Base-by-base conservation (phyloP, 2,113 vertebrate species). In the Erinaceus europaeus region DNA sequence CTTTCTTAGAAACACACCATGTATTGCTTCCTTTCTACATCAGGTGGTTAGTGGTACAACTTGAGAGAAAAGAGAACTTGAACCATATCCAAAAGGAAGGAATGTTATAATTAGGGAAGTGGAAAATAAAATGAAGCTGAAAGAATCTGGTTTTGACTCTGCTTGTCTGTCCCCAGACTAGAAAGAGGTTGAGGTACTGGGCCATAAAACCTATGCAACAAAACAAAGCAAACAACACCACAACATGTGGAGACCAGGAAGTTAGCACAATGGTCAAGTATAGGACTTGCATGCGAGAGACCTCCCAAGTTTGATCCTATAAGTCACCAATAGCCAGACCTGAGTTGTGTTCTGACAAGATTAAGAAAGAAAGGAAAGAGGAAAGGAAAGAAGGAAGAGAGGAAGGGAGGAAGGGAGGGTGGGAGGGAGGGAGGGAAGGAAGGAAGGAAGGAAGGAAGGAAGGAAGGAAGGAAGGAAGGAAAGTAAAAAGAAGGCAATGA, bases 1-100 rank as follows among this genome's bases (percentile, higher is more conserved):
- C 68, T 11, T 86, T 90, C 93, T 94, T 93, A 94, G 93, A 92
- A 90, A 73, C 57, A 7, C 36, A 0, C n/a, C 36, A 6, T 68
- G 44, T 64, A 32, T 75, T 40, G 50, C 90, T 92, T 90, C 92
- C 86, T 87, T 69, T 75, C 86, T 32, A 40, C 79, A 44, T 62
- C 92, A 93, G 93, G 92, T 94, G 88, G 48, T 67, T n/a, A 74
- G 82, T 13, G 9, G 0, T 21, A 6, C 67, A 55, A 71, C 29
- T 71, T 3, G 2, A 38, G 83, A 65, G 86, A 83, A 94, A 88
- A n/a, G 42, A 88, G 94, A 95, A 93, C 79, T 92, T 92, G 90
- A 83, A 55, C 4, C 0, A 2, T 3, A 65, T 92, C 85, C 88
- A 92, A 84, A 91, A 75, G 88, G 83, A 91, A 92, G 90, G 67